A percentile compares a stretch with the other conserved stretches of the same genome.
Evolutionary conservation across 2,113 vertebrate genomes (phyloP).

Genomic region (Gallinago paraguaiae): DNA sequence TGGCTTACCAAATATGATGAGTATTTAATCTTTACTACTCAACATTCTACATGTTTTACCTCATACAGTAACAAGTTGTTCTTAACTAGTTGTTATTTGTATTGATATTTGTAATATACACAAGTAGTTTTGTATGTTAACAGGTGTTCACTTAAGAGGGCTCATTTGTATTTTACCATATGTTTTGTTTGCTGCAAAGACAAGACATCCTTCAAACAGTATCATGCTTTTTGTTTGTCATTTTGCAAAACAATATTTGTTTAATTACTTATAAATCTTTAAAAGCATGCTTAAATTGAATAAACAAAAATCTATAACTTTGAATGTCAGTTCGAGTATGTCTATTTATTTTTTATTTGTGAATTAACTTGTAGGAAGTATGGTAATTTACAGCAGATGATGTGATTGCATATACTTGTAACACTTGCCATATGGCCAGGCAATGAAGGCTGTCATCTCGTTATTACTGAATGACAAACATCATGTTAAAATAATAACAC

Average conservation of each 20-base stretch:
- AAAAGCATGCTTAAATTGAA: constrained; percentile 38
- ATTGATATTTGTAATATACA: constrained; percentile 38
- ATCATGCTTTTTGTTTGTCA: constrained; percentile 25
- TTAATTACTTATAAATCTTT: constrained; percentile 52
- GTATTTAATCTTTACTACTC: constrained; percentile 1
- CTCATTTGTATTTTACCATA: constrained; percentile 62
- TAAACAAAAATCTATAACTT: constrained; percentile 33
- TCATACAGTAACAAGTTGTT: neutral
- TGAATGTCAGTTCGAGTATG: constrained; percentile 43
- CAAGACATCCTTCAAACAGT: constrained; percentile 39
- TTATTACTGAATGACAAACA: constrained; percentile 84
- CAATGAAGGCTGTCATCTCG: constrained; percentile 82
- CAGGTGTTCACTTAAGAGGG: constrained; percentile 58
- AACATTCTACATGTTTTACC: neutral
- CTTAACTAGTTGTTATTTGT: constrained; percentile 56
- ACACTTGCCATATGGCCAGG: constrained; percentile 79
- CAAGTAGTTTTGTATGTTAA: constrained; percentile 55
- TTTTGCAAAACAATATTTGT: constrained; percentile 23
- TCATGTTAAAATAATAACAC: constrained; percentile 79
- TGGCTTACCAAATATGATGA: neutral
- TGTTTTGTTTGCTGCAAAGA: constrained; percentile 37
- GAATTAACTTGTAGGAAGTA: constrained; percentile 75
- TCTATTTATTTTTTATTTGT: constrained; percentile 66
- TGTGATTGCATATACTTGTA: constrained; percentile 74
- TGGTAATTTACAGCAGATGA: constrained; percentile 80